Base-by-base conservation (phyloP, 2,888 invertebrate species). In the Masnerella sp. region DNA sequence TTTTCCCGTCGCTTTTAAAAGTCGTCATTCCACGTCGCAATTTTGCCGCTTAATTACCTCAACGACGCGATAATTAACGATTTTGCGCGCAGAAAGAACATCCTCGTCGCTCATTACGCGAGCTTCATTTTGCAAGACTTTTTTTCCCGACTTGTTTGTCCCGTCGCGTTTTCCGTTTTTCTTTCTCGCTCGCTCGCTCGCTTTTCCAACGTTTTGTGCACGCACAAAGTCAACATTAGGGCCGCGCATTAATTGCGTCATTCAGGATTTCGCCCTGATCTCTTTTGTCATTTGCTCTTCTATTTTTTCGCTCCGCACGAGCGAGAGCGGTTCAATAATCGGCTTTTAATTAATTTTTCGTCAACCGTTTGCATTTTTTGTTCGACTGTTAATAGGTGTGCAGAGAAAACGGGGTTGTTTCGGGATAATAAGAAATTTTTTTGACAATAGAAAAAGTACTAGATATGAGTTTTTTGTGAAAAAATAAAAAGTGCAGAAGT, bases 51-150 rank as follows among this genome's bases (percentile, higher is more conserved):
- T 58, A 68, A 68, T 68, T 68, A 51, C 51, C 40, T 34, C 20
- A 68, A 36, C 68, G 43, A 47, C 28, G 42, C 51, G 51, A 58
- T 67, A 58, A 67, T 67, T 67, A 67, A 67, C 65, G 65, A 67
- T 67, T 56, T 56, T 30, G 42, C 28, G 20, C 32, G 20, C 40
- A 22, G 12, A 49, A 42, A 51, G 22, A 51, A 45, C 42, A 51
- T 32, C 28, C 30, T 40, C 47, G 64, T 28, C 36, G 25, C 58
- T 56, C 42, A 58, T 67, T 58, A 67, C 49, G 42, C 45, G 49
- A 51, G 58, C 58, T 67, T 65, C 65, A 65, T 65, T 65, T 65
- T 36, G 38, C 12, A 30, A 54, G 36, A 40, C 40, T 49, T 49
- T 40, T 49, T 45, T 32, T 36, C 12, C 1, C 36, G 9, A 12